These are phyloP conservation scores for Sitta carolinensis DNA, from an alignment of 2,797 vertebrate species.

Conservation along the genomic window DNA sequence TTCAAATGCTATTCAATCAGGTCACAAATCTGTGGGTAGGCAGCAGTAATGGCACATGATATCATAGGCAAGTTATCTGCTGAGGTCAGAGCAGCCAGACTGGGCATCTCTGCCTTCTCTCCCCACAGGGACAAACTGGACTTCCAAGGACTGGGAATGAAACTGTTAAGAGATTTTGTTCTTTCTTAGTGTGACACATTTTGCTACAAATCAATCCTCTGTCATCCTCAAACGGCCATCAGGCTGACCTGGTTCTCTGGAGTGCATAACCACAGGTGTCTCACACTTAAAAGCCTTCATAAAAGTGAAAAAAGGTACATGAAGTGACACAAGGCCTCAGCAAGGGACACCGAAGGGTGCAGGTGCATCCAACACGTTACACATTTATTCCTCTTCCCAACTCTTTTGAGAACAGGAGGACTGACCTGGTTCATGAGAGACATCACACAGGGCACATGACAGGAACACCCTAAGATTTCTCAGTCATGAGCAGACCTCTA, in stretches of 20 bases:
- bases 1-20: constrained; percentile 65
- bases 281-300: background rate
- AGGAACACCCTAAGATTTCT: background rate
- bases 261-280: background rate
- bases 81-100: constrained; percentile 39
- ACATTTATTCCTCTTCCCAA: background rate
- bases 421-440: background rate
- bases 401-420: background rate
- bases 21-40: background rate
- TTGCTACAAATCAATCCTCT: background rate
- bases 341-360: background rate
- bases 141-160: background rate
- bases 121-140: background rate
- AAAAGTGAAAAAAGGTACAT: too few species aligned
- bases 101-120: background rate
- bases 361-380: background rate
- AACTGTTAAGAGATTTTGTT: background rate
- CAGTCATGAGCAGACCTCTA: background rate
- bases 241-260: background rate
- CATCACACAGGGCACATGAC: background rate
- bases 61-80: constrained; percentile 63
- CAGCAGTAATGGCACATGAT: constrained; percentile 68
- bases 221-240: background rate
- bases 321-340: background rate
- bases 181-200: background rate